A percentile compares a stretch with the other conserved stretches of the same genome.
Conservation (phyloP, 2,113 vertebrate species). For the Glaucomys volans region DNA sequence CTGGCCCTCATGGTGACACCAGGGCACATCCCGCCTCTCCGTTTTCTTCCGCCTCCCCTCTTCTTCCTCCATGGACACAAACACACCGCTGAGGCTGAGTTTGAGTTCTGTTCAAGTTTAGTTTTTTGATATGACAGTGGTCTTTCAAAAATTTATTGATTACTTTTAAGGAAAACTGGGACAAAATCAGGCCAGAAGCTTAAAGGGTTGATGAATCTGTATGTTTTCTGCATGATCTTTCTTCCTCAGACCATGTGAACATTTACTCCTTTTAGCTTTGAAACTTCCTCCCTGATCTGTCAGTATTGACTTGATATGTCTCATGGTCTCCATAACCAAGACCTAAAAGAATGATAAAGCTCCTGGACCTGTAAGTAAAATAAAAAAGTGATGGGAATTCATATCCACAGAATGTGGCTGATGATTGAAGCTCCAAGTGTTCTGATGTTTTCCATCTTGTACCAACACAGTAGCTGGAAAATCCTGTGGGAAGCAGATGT, state of each 20-base stretch:
- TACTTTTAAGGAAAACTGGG: not conserved
- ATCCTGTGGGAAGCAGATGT: not conserved
- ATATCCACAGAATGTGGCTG: not conserved
- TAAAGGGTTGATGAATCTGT: not conserved
- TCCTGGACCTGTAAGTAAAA: not conserved
- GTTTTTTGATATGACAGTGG: not conserved
- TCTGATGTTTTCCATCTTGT: not conserved
- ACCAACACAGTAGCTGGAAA: not conserved
- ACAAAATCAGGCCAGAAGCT: not conserved
- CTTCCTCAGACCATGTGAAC: not conserved
- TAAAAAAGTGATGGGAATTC: not conserved
- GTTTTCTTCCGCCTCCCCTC: not conserved
- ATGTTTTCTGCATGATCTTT: not conserved
- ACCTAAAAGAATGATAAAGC: not conserved
- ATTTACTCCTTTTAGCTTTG: not conserved
- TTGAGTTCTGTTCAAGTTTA: not conserved
- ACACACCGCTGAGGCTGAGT: not conserved
- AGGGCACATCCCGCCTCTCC: not conserved
- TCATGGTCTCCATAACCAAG: not conserved
- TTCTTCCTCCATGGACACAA: not conserved
- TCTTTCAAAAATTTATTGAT: constrained; percentile 11
- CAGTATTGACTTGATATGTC: not conserved
- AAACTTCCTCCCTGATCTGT: not conserved
- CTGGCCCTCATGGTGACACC: not conserved
- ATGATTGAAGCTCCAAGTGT: not conserved